Base-by-base conservation (phyloP, 2,797 vertebrate species). In the Taeniopygia guttata region DNA sequence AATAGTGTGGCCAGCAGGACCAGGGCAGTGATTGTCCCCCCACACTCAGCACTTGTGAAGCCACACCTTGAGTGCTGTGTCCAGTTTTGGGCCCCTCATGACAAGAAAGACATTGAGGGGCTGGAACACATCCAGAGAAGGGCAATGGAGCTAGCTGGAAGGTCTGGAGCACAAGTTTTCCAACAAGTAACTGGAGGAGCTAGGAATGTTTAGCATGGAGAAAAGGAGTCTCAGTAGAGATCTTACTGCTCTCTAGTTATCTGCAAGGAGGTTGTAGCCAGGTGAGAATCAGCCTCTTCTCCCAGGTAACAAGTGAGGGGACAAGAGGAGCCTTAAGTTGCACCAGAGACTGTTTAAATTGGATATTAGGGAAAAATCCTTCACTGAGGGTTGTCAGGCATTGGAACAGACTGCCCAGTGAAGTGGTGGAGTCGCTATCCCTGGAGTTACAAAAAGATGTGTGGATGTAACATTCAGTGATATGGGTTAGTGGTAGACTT, bases 11-110 rank as follows among this genome's bases (percentile, higher is more conserved):
- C 30, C 30, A 72, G 48, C 30, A 56, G 48, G n/a, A 45, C 12
- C 19, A 42, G 54, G 13, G 25, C 19, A 56, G 36, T 14, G 42
- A 42, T 25, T 17, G 4, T 32, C 7, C n/a, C 23, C 3, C 5
- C 29, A 18, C 45, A 5, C 30, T 56, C 5, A 2, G 48, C 36
- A 48, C 64, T 42, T 8, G 5, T 29, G 52, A 55, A 36, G 52
- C 38, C 15, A 13, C 64, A 62, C 12, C 36, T 63, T 0, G 0
- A 79, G 18, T 46, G 23, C 23, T 19, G 32, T 43, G 54, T 54
- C 23, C 48, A 16, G 12, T 30, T 73, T 23, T 90, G 48, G 27
- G 25, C 22, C 8, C 22, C 23, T 56, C 26, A 7, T 54, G 22
- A 13, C n/a, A 68, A 34, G 29, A 55, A 38, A 29, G 89, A 43